Base-by-base conservation (phyloP, 1,140 invertebrate species). In the Drosophila micromelanica region DNA sequence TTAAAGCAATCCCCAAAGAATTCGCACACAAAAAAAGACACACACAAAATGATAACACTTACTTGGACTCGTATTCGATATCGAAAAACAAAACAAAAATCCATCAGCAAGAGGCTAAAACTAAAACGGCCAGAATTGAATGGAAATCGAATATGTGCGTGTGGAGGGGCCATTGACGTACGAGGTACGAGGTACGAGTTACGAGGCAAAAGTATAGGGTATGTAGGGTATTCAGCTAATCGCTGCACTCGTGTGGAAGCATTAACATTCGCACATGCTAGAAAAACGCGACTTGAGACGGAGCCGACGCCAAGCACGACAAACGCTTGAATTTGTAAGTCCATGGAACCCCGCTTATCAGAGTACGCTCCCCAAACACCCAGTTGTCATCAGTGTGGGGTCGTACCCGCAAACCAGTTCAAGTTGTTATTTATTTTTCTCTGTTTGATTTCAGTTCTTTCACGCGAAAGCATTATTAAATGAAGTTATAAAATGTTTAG, bases 121-220 rank as follows among this genome's bases (percentile, higher is more conserved):
- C 8, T 8, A 30, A 46, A 46, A 69, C 51, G 45, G 5, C 7
- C 30, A 68, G 42, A 40, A 40, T 37, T 51, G 32, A 55, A 73
- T 48, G 37, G 49, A 45, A 75, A 75, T 78, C 76, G 76, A 75
- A 81, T 87, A 72, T 72, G 87, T 81, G 73, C 81, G 77, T 86
- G 65, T 78, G 60, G 65, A 59, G 56, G 57, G 57, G 20, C 43
- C 59, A 68, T 80, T 84, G 76, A 80, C 80, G 80, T 62, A 79
- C 54, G 52, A 43, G 40, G 2, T 13, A 1, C 32, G 7, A 6
- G 3, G 32, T 35, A 35, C 2, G 2, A 1, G 20, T 20, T n/a
- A n/a, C n/a, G 17, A 1, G 17, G 17, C 2, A 1, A 35, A 5
- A 49, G 48, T 56, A 52, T 54, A 76, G 61, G 60, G 73, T 59